A percentile compares a stretch with the other conserved stretches of the same genome.
Evolutionary conservation across 2,888 invertebrate species (phyloP).

Genomic region (Drosophila crucigera): DNA sequence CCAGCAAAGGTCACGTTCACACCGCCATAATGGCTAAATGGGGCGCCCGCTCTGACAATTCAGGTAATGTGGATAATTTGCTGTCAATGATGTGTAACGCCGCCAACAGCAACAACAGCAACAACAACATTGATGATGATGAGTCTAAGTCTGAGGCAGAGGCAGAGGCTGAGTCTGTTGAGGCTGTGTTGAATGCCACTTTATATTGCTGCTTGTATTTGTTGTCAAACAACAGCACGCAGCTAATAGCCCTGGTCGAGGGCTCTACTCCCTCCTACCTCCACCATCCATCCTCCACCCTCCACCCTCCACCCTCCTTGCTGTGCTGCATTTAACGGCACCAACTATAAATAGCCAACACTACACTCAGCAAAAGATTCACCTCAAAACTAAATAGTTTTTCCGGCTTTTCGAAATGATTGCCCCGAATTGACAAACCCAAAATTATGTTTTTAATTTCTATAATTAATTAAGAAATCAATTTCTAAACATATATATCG

Average conservation of each 20-base stretch:
- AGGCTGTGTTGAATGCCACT: slow-evolving; percentile 11
- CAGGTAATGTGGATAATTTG: slow-evolving; percentile 85
- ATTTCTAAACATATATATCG: too few species aligned
- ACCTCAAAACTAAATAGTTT: background rate
- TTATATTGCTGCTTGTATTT: slow-evolving; percentile 69
- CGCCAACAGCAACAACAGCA: slow-evolving; percentile 36
- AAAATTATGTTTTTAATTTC: background rate
- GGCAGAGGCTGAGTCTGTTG: background rate
- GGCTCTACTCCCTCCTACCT: background rate
- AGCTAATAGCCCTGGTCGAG: slow-evolving; percentile 66
- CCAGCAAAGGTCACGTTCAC: slow-evolving; percentile 84
- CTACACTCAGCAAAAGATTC: background rate
- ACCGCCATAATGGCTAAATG: slow-evolving; percentile 76
- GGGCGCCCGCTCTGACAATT: slow-evolving; percentile 81
- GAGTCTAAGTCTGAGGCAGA: slow-evolving; percentile 6
- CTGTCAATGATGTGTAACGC: slow-evolving; percentile 84
- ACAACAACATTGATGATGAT: slow-evolving; percentile 20
- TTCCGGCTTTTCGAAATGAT: background rate
- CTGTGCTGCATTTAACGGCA: slow-evolving; percentile 71
- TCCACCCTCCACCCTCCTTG: background rate
- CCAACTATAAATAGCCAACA: slow-evolving; percentile 63
- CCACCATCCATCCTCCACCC: background rate
- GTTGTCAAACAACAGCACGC: slow-evolving; percentile 77
- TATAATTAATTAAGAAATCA: too few species aligned
- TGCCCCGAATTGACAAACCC: too few species aligned